Evolutionary conservation across 2,797 vertebrate genomes (phyloP).

Genomic region (Erithacus rubecula): DNA sequence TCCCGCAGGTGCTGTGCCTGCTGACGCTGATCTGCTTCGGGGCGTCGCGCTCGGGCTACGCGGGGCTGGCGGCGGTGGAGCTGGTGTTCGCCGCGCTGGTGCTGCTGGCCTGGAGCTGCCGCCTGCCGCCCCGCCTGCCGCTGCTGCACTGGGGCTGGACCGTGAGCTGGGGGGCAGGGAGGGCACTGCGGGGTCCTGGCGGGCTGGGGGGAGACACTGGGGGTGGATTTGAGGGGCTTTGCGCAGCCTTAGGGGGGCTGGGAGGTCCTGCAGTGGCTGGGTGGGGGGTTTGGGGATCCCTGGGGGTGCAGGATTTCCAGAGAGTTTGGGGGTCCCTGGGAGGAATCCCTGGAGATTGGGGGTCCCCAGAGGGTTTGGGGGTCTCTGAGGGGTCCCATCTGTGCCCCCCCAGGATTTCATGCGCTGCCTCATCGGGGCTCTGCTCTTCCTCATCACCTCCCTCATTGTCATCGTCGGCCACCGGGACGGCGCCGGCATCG

Average conservation of each 20-base stretch:
- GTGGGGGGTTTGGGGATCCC: too few species aligned
- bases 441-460: conserved; percentile 67
- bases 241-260: too few species aligned
- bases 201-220: not conserved
- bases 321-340: too few species aligned
- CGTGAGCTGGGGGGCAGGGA: too few species aligned
- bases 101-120: not conserved
- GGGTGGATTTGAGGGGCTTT: too few species aligned
- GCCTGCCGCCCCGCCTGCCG: not conserved
- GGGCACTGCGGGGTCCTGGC: too few species aligned
- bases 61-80: not conserved
- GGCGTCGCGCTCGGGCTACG: not conserved
- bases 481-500: conserved; percentile 21
- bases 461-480: conserved; percentile 54
- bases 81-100: not conserved
- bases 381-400: too few species aligned
- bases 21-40: not conserved
- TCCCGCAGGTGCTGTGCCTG: not conserved
- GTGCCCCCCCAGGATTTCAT: conserved; percentile 68
- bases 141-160: not conserved
- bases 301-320: not conserved
- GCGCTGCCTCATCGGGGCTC: conserved; percentile 42
- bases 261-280: too few species aligned
- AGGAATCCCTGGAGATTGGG: too few species aligned
- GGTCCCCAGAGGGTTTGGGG: too few species aligned